phyloP scores from a whole-genome alignment of 2,888 invertebrate species.

The Chesias legatella region DNA sequence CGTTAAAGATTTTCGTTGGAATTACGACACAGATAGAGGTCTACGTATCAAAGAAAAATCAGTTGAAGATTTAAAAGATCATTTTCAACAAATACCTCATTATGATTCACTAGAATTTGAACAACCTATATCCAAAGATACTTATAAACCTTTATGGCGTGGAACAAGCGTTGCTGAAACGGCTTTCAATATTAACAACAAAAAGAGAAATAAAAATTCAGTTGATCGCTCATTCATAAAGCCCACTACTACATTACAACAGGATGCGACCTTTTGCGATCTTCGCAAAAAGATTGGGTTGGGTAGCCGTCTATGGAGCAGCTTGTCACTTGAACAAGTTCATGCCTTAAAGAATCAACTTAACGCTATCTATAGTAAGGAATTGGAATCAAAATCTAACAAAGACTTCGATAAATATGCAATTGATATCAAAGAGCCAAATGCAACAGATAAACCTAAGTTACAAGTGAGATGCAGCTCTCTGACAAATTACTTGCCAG shows the following conservation, averaged over 20 bases:
- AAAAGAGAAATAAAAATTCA: constrained; percentile 75
- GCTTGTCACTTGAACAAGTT: constrained; percentile 91
- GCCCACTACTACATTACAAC: constrained; percentile 47
- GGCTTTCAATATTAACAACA: constrained; percentile 83
- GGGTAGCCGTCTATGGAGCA: constrained; percentile 90
- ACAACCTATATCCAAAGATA: constrained; percentile 80
- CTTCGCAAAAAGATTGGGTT: constrained; percentile 79
- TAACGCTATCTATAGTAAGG: constrained; percentile 88
- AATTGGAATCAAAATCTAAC: constrained; percentile 61
- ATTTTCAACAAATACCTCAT: constrained; percentile 84
- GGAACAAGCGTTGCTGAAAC: constrained; percentile 91
- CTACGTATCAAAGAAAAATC: constrained; percentile 91
- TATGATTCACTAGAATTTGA: constrained; percentile 71
- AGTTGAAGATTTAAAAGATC: constrained; percentile 90
- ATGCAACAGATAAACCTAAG: constrained; percentile 50
- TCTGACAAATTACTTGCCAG: constrained; percentile 59
- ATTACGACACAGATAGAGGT: constrained; percentile 86
- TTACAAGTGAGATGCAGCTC: constrained; percentile 82
- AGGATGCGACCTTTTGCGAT: constrained; percentile 68
- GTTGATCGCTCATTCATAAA: constrained; percentile 45
- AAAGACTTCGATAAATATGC: constrained; percentile 76
- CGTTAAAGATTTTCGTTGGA: constrained; percentile 88
- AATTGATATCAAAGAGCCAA: constrained; percentile 80
- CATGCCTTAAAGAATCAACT: constrained; percentile 89
- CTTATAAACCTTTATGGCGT: constrained; percentile 90